A percentile compares a stretch with the other conserved stretches of the same genome.
These are phyloP conservation scores for Bombyx mandarina DNA, from an alignment of 1,140 invertebrate genomes.

Conservation along the genomic window DNA sequence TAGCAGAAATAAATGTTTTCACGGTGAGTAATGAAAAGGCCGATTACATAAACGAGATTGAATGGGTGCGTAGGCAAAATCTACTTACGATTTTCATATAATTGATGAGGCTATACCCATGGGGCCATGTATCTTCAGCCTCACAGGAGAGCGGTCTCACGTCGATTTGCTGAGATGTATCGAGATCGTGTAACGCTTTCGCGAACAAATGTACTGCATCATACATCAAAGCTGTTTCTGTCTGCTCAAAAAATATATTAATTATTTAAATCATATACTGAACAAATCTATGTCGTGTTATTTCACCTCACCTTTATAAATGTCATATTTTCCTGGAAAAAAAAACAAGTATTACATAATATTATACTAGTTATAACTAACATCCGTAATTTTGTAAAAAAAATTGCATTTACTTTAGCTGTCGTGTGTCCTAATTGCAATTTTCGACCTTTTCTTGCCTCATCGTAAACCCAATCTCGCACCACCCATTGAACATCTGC, in stretches of 20 bases:
- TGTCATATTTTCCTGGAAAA: slow-evolving; percentile 76
- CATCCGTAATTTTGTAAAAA: neutral
- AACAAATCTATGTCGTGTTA: neutral
- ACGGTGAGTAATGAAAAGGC: neutral
- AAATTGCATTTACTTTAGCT: slow-evolving; percentile 65
- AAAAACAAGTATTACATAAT: slow-evolving; percentile 12
- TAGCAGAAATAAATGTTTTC: no score
- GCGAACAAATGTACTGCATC: slow-evolving; percentile 95
- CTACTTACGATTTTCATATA: slow-evolving; percentile 96
- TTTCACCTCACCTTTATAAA: slow-evolving; percentile 76
- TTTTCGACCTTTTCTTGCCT: slow-evolving; percentile 76
- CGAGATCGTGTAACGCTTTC: slow-evolving; percentile 92
- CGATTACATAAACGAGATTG: neutral
- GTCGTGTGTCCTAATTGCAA: slow-evolving; percentile 73
- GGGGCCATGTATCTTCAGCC: slow-evolving; percentile 91
- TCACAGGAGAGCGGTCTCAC: slow-evolving; percentile 91
- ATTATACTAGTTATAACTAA: no score
- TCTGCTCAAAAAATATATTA: slow-evolving; percentile 71
- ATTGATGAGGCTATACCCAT: slow-evolving; percentile 95
- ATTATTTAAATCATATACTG: neutral
- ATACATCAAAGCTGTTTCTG: slow-evolving; percentile 95
- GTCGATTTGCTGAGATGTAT: slow-evolving; percentile 91
- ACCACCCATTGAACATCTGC: slow-evolving; percentile 82
- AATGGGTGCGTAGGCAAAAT: slow-evolving; percentile 3
- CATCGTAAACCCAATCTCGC: slow-evolving; percentile 83